These are phyloP conservation scores for Prionace glauca DNA, from an alignment of 2,797 vertebrate species.

Conservation along the genomic window DNA sequence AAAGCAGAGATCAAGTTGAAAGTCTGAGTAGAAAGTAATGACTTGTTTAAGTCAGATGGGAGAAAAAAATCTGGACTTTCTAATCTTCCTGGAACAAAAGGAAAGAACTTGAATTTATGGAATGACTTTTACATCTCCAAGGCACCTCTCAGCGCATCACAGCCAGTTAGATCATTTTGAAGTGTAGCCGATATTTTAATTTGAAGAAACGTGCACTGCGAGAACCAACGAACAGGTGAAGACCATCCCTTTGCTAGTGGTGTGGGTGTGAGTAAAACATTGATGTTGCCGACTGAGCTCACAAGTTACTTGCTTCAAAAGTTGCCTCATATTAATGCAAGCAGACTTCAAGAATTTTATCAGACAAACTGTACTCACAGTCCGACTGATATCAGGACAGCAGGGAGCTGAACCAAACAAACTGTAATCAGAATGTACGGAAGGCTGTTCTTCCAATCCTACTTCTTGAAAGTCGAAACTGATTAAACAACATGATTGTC, in stretches of 20 bases:
- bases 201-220: neutral
- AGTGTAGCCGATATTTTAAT: neutral
- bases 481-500: neutral
- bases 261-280: neutral
- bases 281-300: neutral
- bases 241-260: neutral
- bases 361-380: neutral
- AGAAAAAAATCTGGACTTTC: neutral
- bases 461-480: neutral
- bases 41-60: neutral
- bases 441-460: neutral
- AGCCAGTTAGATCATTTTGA: neutral
- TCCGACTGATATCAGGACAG: neutral
- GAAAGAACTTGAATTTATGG: neutral
- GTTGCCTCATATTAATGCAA: neutral
- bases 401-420: neutral
- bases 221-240: neutral
- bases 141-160: neutral
- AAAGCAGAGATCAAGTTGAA: neutral
- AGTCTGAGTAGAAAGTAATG: neutral
- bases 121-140: neutral
- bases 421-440: neutral
- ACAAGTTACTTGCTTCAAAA: neutral
- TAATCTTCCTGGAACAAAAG: neutral
- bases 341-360: neutral